phyloP scores from a whole-genome alignment of 2,113 vertebrate genomes.

The Paramormyrops kingsleyae region DNA sequence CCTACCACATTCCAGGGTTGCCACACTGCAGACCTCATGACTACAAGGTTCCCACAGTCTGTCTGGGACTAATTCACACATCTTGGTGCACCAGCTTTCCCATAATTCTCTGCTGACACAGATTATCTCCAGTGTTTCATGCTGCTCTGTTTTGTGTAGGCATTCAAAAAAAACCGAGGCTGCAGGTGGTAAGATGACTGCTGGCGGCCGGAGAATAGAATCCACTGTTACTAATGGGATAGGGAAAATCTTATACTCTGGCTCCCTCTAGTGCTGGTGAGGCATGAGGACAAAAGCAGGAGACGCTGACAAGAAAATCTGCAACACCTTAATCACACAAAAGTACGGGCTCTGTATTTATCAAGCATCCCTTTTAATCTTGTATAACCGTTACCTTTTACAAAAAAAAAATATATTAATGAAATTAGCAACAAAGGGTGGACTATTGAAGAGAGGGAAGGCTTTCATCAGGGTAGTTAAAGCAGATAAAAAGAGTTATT shows the following conservation, averaged over 20 bases:
- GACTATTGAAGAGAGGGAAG: conserved; percentile 53
- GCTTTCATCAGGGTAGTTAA: conserved; percentile 51
- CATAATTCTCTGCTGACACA: background rate
- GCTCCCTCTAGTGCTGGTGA: conserved; percentile 43
- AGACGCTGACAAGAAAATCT: background rate
- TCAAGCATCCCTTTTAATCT: conserved; percentile 71
- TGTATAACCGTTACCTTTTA: conserved; percentile 60
- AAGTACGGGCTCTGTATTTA: conserved; percentile 40
- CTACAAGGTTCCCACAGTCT: conserved; percentile 7
- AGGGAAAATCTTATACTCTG: conserved; percentile 6
- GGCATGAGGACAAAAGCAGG: background rate
- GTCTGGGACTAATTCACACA: conserved; percentile 6
- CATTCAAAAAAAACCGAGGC: background rate
- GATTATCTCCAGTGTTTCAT: conserved; percentile 10
- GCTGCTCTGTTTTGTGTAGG: background rate
- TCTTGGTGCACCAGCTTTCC: background rate
- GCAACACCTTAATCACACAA: conserved; percentile 10
- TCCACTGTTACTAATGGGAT: background rate
- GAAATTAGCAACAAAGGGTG: conserved; percentile 62
- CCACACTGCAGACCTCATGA: background rate
- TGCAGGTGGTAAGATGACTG: conserved; percentile 4
- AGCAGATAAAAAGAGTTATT: conserved; percentile 54
- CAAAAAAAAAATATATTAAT: conserved; percentile 74
- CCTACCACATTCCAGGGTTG: background rate
- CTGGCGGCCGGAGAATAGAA: background rate